phyloP scores from a whole-genome alignment of 2,113 vertebrate species.

The Coregonus clupeaformis region DNA sequence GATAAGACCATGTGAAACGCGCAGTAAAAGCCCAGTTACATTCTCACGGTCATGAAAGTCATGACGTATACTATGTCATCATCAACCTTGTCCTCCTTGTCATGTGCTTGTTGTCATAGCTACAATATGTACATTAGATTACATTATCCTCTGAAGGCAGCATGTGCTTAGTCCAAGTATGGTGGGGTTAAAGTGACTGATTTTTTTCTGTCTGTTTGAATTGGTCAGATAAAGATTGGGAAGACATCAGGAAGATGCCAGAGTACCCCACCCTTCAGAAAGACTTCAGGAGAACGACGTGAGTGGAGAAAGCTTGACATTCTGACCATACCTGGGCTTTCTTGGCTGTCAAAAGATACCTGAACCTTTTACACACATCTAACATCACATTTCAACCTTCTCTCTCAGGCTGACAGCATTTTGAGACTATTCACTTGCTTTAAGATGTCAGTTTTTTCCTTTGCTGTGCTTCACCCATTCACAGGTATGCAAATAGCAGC shows the following conservation, averaged over 20 bases:
- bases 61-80: background rate
- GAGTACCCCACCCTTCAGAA: constrained; percentile 98
- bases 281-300: constrained; percentile 98
- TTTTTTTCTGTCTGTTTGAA: constrained; percentile 39
- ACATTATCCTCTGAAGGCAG: background rate
- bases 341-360: background rate
- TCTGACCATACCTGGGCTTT: background rate
- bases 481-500: constrained; percentile 97
- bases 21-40: background rate
- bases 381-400: background rate
- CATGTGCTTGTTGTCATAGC: background rate
- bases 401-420: background rate
- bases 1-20: background rate
- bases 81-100: background rate
- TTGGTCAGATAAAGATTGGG: constrained; percentile 96
- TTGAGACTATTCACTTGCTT: background rate
- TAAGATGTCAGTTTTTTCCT: background rate
- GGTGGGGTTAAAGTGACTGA: no score
- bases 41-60: background rate
- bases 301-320: constrained; percentile 61
- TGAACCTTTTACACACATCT: background rate
- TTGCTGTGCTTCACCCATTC: constrained; percentile 39
- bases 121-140: background rate
- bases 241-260: constrained; percentile 99
- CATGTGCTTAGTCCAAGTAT: background rate